phyloP scores from a whole-genome alignment of 2,888 invertebrate species.

The Heliconius cydno region DNA sequence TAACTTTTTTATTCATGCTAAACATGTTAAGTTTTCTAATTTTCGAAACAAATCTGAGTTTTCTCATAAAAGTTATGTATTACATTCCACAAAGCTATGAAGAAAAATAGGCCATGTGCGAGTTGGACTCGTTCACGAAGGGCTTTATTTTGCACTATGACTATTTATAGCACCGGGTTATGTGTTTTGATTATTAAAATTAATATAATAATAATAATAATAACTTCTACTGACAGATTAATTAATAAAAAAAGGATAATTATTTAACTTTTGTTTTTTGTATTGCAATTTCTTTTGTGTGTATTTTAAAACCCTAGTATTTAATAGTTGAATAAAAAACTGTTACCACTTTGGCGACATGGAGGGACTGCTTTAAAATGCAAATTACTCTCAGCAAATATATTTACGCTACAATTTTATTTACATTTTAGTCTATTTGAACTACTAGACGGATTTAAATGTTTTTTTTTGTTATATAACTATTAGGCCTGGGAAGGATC shows the following conservation, averaged over 20 bases:
- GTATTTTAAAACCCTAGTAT: too few relatives aligned
- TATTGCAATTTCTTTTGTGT: background rate
- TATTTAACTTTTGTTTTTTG: background rate
- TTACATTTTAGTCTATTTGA: too few relatives aligned
- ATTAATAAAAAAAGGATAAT: background rate
- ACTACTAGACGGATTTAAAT: too few relatives aligned
- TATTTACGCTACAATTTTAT: too few relatives aligned
- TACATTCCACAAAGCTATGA: constrained; percentile 16
- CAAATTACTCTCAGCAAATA: too few relatives aligned
- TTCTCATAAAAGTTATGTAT: constrained; percentile 15
- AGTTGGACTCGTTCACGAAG: background rate
- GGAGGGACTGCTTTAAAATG: too few relatives aligned
- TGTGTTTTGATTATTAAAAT: too few relatives aligned
- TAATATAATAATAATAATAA: background rate
- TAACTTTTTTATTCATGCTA: constrained; percentile 21
- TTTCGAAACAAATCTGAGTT: constrained; percentile 22
- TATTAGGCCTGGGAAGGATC: too few relatives aligned
- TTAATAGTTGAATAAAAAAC: too few relatives aligned
- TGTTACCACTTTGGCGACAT: too few relatives aligned
- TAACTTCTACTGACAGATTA: background rate
- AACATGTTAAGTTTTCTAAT: constrained; percentile 18
- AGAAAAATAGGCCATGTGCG: constrained; percentile 19
- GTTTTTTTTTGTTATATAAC: too few relatives aligned
- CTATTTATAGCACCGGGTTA: background rate
- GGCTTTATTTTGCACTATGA: background rate